Conservation (phyloP, 2,113 vertebrate species). For the Alectura lathami region DNA sequence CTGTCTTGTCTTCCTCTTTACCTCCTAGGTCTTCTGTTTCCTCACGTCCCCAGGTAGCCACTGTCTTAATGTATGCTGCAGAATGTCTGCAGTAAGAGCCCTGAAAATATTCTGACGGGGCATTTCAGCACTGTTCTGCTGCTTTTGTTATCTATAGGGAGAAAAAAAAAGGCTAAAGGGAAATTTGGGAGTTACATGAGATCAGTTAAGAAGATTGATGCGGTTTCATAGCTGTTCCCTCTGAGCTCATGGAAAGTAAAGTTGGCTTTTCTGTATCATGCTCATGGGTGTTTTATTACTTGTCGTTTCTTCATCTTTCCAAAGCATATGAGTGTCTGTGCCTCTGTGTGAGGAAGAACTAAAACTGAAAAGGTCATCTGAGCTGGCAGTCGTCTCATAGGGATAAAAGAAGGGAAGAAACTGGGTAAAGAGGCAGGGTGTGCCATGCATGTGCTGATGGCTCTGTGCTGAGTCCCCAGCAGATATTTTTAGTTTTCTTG, state of each 20-base stretch:
- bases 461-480: not conserved
- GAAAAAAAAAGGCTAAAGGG: not conserved
- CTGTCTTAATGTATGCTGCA: not conserved
- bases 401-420: not conserved
- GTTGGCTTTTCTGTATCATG: not conserved
- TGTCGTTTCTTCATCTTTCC: not conserved
- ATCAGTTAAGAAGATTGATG: not conserved
- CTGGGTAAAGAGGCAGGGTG: not conserved
- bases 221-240: not conserved
- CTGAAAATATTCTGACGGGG: not conserved
- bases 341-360: not conserved
- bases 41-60: not conserved
- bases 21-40: not conserved
- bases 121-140: not conserved
- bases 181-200: not conserved
- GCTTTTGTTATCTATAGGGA: not conserved
- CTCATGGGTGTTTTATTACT: not conserved
- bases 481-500: not conserved
- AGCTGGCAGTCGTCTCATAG: not conserved
- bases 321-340: not conserved
- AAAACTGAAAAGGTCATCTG: not conserved
- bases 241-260: not conserved
- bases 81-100: not conserved
- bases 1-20: not conserved
- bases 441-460: not conserved